Conservation (phyloP, 2,888 invertebrate species). For the Cheilosia urbana region DNA sequence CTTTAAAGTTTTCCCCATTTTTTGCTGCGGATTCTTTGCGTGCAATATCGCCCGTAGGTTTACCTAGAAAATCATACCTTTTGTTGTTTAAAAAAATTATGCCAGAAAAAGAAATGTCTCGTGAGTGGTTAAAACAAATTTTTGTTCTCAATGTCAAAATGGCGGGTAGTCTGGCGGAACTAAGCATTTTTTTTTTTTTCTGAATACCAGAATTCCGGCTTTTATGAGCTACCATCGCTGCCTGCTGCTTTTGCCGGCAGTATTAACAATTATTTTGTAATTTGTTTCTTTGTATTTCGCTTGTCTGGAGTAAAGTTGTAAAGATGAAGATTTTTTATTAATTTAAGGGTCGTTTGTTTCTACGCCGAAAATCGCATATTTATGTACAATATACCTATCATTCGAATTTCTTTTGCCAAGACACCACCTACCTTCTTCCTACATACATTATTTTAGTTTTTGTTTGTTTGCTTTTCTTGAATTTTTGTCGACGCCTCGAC, state of each 20-base stretch:
- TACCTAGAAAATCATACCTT: conserved; percentile 2
- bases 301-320: neutral
- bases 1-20: conserved; percentile 30
- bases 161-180: conserved; percentile 34
- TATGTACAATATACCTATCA: neutral
- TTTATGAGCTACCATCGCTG: neutral
- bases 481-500: conserved; percentile 15
- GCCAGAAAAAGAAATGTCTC: conserved; percentile 28
- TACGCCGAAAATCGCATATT: conserved; percentile 5
- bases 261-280: neutral
- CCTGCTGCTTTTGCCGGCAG: neutral
- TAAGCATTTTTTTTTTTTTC: conserved; percentile 16
- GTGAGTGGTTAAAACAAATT: conserved; percentile 23
- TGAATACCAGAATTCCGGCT: conserved; percentile 22
- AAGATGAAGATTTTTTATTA: neutral
- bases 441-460: conserved; percentile 38
- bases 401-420: conserved; percentile 12
- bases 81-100: conserved; percentile 4
- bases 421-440: conserved; percentile 34
- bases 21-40: conserved; percentile 13
- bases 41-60: conserved; percentile 31
- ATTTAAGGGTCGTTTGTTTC: conserved; percentile 67
- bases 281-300: neutral
- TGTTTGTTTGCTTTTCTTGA: conserved; percentile 57
- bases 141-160: conserved; percentile 55